A percentile compares a stretch with the other conserved stretches of the same genome.
phyloP scores from a whole-genome alignment of 2,797 vertebrate genomes.

The Mormyrops attenuatus region DNA sequence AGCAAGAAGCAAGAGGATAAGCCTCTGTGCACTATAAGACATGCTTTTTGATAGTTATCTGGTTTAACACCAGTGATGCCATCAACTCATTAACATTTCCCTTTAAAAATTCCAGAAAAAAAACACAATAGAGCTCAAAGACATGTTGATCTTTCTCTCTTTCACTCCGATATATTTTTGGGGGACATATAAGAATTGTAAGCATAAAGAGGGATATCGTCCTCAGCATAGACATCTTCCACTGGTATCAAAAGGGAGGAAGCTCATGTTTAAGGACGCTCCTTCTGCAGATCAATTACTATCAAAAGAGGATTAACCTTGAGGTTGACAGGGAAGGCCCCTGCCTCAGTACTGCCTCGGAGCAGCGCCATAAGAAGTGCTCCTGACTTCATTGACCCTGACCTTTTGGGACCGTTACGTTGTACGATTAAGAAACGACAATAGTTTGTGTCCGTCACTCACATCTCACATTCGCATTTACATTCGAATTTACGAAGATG shows the following conservation, averaged over 20 bases:
- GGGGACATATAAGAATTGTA: neutral
- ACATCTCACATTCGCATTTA: neutral
- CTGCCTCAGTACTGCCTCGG: conserved; percentile 63
- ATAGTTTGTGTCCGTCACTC: conserved; percentile 46
- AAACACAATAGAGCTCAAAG: neutral
- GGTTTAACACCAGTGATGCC: neutral
- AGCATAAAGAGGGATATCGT: neutral
- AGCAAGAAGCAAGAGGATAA: neutral
- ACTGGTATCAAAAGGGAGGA: neutral
- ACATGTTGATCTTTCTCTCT: neutral
- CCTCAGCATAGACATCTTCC: neutral
- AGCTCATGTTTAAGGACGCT: conserved; percentile 23
- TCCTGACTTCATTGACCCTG: conserved; percentile 77
- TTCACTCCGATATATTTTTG: neutral
- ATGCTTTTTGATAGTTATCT: neutral
- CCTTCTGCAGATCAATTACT: conserved; percentile 58
- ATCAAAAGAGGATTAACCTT: conserved; percentile 62
- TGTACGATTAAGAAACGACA: conserved; percentile 57
- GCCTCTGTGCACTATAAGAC: neutral
- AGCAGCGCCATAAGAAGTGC: conserved; percentile 71
- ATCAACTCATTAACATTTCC: neutral
- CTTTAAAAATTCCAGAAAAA: neutral
- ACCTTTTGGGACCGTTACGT: conserved; percentile 63
- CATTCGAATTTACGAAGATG: conserved; percentile 34
- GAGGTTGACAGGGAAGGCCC: conserved; percentile 58